Base-by-base conservation (phyloP, 2,113 vertebrate genomes). In the Albula goreensis region DNA sequence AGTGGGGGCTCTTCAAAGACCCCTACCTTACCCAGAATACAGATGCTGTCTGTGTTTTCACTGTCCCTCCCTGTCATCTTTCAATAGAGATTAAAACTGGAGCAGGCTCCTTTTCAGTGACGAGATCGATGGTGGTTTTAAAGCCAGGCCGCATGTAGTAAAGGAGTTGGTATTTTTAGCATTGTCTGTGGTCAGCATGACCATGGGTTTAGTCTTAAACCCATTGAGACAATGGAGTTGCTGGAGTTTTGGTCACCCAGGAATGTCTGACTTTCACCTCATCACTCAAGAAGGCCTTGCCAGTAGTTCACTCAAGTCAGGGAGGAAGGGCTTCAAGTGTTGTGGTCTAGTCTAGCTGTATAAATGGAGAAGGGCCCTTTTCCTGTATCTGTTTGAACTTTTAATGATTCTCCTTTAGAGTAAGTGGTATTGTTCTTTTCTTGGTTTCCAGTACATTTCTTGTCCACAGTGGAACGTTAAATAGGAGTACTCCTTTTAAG, bases 1-100 rank as follows among this genome's bases (percentile, higher is more conserved):
- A 91, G 84, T 85, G 87, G 87, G 86, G 31, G n/a, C 70, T 56
- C 82, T 89, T 89, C 89, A 91, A 88, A 91, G 83, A 53, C 51
- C 52, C 60, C 77, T 63, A 63, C 53, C 15, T 77, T 86, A 57
- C 25, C 66, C 78, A 80, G 86, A 81, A 89, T 90, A 87, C 92
- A 93, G 92, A 91, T 94, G 93, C 85, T 90, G 78, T 89, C 78
- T 88, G 74, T 82, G 88, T 50, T 87, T 79, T 19, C 83, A 41
- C 91, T 79, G 22, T 41, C 87, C 81, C 81, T 88, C 87, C 88
- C 86, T 87, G 85, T 66, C 60, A 82, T 70, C 78, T 87, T 89
- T 85, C 85, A 85, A 48, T 83, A 57, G 86, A 88, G 82, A 51
- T 90, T 89, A 85, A 82, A 80, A 88, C 22, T 15, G 83, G 83